A percentile compares a stretch with the other conserved stretches of the same genome.
phyloP scores from a whole-genome alignment of 2,888 invertebrate species.

The Synergus gifuensis region DNA sequence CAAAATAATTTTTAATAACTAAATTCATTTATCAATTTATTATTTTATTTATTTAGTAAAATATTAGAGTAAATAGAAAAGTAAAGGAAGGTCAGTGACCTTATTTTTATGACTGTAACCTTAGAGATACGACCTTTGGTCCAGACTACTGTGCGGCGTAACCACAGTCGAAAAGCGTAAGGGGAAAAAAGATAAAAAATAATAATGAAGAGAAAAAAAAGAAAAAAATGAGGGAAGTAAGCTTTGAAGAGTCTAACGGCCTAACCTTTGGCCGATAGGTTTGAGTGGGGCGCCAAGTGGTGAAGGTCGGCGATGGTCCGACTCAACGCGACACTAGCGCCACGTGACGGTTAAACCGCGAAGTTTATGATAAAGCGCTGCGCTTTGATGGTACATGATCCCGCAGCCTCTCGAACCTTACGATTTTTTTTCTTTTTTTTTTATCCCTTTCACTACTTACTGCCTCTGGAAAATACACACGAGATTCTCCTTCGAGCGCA shows the following conservation, averaged over 20 bases:
- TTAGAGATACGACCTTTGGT: not conserved
- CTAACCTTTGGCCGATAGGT: not conserved
- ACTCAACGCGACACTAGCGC: constrained; percentile 59
- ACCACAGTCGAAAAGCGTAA: not conserved
- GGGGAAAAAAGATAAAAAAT: constrained; percentile 2
- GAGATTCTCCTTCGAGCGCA: not conserved
- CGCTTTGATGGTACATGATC: constrained; percentile 72
- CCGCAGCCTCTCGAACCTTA: not conserved
- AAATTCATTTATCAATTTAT: not conserved
- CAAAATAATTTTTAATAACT: too few relatives aligned
- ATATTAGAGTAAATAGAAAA: not conserved
- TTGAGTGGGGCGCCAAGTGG: constrained; percentile 14
- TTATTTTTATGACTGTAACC: not conserved
- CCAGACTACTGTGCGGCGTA: not conserved
- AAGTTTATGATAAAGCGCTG: constrained; percentile 68
- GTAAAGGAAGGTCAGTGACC: not conserved
- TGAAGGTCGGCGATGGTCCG: not conserved
- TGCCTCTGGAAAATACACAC: not conserved
- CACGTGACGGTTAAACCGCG: constrained; percentile 68
- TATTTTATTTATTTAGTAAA: not conserved
- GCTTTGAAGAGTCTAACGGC: not conserved
- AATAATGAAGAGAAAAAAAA: not conserved
- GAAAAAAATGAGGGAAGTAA: not conserved
- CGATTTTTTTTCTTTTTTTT: constrained; percentile 42
- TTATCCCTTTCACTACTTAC: constrained; percentile 36